Evolutionary conservation across 2,113 vertebrate genomes (phyloP).

Genomic region (Marmota monax): DNA sequence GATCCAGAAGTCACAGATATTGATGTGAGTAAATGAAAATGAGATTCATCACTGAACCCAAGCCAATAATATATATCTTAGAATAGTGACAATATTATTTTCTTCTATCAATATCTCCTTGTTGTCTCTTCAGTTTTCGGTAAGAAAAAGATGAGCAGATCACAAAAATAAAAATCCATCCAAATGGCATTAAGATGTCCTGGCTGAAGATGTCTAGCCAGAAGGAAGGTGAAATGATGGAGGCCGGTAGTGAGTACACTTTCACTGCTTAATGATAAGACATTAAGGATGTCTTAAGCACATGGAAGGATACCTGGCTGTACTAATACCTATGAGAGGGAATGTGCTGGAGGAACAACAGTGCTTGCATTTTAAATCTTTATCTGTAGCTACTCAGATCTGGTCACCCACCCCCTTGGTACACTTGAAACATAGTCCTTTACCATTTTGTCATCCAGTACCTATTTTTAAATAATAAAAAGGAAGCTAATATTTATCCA

Average conservation of each 20-base stretch:
- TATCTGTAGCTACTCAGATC: neutral
- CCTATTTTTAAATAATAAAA: constrained; percentile 20
- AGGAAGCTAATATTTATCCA: neutral
- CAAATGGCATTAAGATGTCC: neutral
- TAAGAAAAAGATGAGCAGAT: neutral
- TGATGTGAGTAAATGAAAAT: neutral
- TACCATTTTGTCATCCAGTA: neutral
- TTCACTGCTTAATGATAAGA: neutral
- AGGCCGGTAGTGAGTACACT: neutral
- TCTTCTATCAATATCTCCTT: neutral
- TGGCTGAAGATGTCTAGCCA: neutral
- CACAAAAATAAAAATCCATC: neutral
- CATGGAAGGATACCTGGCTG: neutral
- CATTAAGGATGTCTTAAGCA: neutral
- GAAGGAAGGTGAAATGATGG: neutral
- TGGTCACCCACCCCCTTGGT: neutral
- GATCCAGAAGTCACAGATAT: neutral
- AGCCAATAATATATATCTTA: neutral
- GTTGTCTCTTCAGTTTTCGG: neutral
- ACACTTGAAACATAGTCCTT: neutral
- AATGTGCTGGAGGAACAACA: neutral
- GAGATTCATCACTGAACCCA: neutral
- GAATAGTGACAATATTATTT: neutral
- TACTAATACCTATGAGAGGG: neutral
- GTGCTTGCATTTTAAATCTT: neutral